Percentiles rank a stretch among this genome's conserved stretches.
Evolutionary conservation across 2,888 invertebrate genomes (phyloP).

Genomic region (Drosophila fungiperda): DNA sequence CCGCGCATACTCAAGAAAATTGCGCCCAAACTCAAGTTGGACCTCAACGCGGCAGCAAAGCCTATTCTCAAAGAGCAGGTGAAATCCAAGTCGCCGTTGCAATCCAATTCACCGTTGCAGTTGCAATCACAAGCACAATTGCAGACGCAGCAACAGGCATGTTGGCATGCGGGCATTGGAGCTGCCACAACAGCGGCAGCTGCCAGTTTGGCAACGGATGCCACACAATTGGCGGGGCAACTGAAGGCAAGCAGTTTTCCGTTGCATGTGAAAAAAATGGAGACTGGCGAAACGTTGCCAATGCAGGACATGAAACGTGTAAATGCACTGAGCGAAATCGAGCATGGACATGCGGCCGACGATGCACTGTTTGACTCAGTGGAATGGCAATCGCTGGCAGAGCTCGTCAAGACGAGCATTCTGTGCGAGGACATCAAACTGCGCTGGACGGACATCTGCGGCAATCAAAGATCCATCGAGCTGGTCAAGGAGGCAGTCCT

Average conservation of each 20-base stretch:
- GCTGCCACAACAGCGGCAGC: conserved; percentile 29
- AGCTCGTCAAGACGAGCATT: conserved; percentile 85
- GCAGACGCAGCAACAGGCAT: conserved; percentile 22
- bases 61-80: neutral
- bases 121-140: conserved; percentile 30
- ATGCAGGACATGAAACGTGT: conserved; percentile 25
- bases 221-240: conserved; percentile 23
- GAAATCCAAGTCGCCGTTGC: conserved; percentile 5
- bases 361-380: conserved; percentile 67
- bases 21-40: conserved; percentile 67
- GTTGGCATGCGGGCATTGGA: conserved; percentile 17
- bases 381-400: conserved; percentile 82
- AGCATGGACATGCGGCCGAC: conserved; percentile 67
- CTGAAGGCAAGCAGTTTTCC: conserved; percentile 57
- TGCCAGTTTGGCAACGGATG: conserved; percentile 1
- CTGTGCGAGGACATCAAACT: conserved; percentile 87
- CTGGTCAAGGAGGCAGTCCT: conserved; percentile 94
- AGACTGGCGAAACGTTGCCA: conserved; percentile 36
- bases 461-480: conserved; percentile 90
- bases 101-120: too few species aligned
- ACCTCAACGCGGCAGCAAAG: conserved; percentile 36
- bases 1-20: conserved; percentile 90
- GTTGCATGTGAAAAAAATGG: conserved; percentile 73
- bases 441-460: conserved; percentile 93
- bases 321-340: conserved; percentile 65